Conservation (phyloP, 2,113 vertebrate genomes). For the Rhynchomys soricoides region DNA sequence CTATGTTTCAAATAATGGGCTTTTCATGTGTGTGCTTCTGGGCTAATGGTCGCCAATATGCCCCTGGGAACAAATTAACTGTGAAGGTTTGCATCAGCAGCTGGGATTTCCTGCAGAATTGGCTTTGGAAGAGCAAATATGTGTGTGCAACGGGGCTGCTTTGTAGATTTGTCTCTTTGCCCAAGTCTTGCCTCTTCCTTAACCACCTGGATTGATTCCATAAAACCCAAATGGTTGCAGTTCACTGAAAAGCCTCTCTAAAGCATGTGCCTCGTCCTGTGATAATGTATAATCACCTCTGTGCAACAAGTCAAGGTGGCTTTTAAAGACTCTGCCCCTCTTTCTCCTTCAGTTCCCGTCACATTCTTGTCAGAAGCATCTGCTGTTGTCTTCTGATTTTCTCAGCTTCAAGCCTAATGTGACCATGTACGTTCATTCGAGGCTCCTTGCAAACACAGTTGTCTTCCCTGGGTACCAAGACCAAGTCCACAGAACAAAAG, state of each 20-base stretch:
- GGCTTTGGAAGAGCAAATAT: slow-evolving; percentile 66
- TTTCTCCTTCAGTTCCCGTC: not conserved
- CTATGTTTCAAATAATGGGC: slow-evolving; percentile 2
- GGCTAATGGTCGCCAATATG: not conserved
- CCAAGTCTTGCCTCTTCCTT: not conserved
- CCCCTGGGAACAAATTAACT: slow-evolving; percentile 70
- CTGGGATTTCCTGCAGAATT: slow-evolving; percentile 67
- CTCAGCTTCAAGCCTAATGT: fast-evolving
- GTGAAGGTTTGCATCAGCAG: slow-evolving; percentile 62
- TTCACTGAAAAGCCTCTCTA: slow-evolving; percentile 30
- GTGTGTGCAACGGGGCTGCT: not conserved
- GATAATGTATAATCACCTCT: not conserved
- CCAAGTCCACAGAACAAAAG: not conserved
- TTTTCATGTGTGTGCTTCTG: slow-evolving; percentile 4
- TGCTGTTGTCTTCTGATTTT: not conserved
- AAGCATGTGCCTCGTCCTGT: not conserved
- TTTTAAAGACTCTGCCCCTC: not conserved
- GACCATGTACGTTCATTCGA: not conserved
- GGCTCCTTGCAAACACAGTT: not conserved
- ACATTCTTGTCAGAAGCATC: slow-evolving; percentile 13
- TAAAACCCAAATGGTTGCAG: not conserved
- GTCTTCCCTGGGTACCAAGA: not conserved
- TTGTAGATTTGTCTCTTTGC: slow-evolving; percentile 21
- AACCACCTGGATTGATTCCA: slow-evolving; percentile 13
- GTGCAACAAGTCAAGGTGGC: not conserved